A percentile compares a stretch with the other conserved stretches of the same genome.
Evolutionary conservation across 1,140 invertebrate genomes (phyloP).

Genomic region (Cotesia chilonis): DNA sequence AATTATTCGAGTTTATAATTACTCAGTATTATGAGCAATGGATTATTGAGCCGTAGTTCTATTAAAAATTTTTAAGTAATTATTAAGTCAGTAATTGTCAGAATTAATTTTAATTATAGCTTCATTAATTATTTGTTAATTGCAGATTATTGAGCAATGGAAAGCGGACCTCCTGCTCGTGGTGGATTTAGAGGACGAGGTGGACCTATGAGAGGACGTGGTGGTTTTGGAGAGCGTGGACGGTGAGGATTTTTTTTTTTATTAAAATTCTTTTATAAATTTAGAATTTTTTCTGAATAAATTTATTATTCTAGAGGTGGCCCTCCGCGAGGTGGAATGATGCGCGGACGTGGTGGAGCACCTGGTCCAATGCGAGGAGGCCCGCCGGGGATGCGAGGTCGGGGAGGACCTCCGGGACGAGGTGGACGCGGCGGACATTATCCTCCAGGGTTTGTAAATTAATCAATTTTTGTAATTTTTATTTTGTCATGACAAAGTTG

Average conservation of each 20-base stretch:
- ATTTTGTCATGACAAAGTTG: too few relatives aligned
- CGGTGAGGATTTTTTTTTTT: conserved; percentile 47
- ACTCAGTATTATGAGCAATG: too few relatives aligned
- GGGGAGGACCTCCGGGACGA: conserved; percentile 58
- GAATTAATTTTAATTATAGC: not conserved
- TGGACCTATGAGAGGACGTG: conserved; percentile 58
- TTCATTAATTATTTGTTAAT: not conserved
- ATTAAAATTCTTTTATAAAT: not conserved
- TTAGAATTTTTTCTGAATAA: not conserved
- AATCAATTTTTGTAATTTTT: too few relatives aligned
- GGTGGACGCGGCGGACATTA: conserved; percentile 61
- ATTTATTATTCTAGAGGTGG: conserved; percentile 52
- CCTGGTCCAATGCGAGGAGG: conserved; percentile 58
- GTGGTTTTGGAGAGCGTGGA: conserved; percentile 58
- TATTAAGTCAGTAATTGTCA: not conserved
- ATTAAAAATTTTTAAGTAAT: not conserved
- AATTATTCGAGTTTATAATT: too few relatives aligned
- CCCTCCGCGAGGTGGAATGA: conserved; percentile 58
- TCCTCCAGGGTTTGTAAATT: conserved; percentile 54
- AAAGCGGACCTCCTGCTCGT: conserved; percentile 53
- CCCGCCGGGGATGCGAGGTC: conserved; percentile 58
- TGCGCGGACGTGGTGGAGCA: conserved; percentile 57
- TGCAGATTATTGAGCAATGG: conserved; percentile 46
- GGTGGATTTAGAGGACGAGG: conserved; percentile 58
- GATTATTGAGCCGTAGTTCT: too few relatives aligned